Base-by-base conservation (phyloP, 1,140 invertebrate species). In the Trinorchestia longiramus region DNA sequence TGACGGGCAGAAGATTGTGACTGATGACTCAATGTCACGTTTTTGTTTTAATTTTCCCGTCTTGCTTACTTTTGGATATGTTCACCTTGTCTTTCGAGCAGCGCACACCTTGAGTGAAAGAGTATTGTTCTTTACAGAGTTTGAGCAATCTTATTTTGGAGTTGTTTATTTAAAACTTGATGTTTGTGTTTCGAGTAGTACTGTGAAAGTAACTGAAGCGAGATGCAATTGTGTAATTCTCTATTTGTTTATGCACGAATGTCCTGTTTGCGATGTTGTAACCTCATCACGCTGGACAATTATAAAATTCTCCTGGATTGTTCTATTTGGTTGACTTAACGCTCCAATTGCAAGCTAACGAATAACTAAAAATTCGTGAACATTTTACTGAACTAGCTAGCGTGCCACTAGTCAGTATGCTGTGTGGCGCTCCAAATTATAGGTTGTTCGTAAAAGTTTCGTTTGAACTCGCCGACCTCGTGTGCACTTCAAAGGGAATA, bases 401-500 rank as follows among this genome's bases (percentile, higher is more conserved):
- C 62, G 62, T 77, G 62, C 62, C 62, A 36, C 62, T 77, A 28
- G 62, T 36, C 62, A 15, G 62, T 77, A 77, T 77, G 62, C 88
- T 17, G 43, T 42, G 88, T 91, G 88, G 88, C 88, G 43, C 88
- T 3, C 41, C 88, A 91, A 91, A 91, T 91, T 43, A 91, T 42
- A 15, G 88, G 88, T 43, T 43, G 43, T 43, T 42, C 19, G 11
- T 91, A 43, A 91, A 91, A 91, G 11, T 42, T 91, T 91, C 88
- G 41, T 91, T 91, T 91, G 88, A 91, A 91, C 43, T 91, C 88
- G 43, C 88, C 88, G 88, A 91, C 88, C 88, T 91, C 43, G 28
- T 77, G 62, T 77, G 62, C 43, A 91, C 88, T 43, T 91, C 88
- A 91, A 91, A 91, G 88, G 28, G 88, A 91, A 91, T 91, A 91